phyloP scores from a whole-genome alignment of 2,888 invertebrate species.

The Drosophila paramelanica region DNA sequence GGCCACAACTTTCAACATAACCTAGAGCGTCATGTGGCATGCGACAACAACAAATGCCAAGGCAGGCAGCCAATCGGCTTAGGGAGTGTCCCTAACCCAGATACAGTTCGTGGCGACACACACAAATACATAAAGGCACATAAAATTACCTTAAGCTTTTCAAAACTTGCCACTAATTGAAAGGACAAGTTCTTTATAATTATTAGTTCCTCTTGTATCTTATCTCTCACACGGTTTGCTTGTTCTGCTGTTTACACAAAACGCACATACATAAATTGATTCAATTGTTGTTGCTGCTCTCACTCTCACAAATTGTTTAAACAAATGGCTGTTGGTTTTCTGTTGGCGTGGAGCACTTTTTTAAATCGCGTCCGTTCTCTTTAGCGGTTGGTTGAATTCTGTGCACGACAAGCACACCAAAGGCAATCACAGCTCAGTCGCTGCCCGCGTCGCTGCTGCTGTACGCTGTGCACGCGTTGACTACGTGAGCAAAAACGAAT shows the following conservation, averaged over 20 bases:
- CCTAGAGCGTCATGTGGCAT: conserved; percentile 36
- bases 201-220: conserved; percentile 45
- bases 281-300: conserved; percentile 21
- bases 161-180: conserved; percentile 1
- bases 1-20: conserved; percentile 19
- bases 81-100: conserved; percentile 76
- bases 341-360: conserved; percentile 29
- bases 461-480: conserved; percentile 65
- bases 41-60: conserved; percentile 14
- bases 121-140: conserved; percentile 6
- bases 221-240: conserved; percentile 48
- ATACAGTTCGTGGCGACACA: conserved; percentile 36
- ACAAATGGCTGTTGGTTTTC: conserved; percentile 55
- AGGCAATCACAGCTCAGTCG: conserved; percentile 43
- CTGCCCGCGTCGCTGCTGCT: conserved; percentile 26
- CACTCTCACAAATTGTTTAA: conserved; percentile 55
- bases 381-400: conserved; percentile 67
- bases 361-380: conserved; percentile 66
- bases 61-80: conserved; percentile 5
- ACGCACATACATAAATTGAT: conserved; percentile 21
- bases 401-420: conserved; percentile 39
- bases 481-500: conserved; percentile 77
- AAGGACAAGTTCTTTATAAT: conserved; percentile 16
- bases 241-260: conserved; percentile 43
- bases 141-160: conserved; percentile 58